Conservation (phyloP, 1,140 invertebrate species). For the Amyelois transitella region DNA sequence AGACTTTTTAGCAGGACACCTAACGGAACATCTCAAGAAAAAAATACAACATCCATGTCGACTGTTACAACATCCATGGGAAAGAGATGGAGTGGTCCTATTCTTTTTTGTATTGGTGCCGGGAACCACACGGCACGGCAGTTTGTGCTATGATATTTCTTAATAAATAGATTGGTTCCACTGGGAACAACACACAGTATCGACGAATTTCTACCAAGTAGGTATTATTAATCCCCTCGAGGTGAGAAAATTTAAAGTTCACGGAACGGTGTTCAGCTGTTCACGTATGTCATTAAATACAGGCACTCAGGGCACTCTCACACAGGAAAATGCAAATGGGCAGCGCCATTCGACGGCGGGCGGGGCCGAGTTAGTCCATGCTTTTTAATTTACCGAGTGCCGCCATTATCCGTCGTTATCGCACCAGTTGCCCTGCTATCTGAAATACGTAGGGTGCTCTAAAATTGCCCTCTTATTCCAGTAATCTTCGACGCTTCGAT, state of each 20-base stretch:
- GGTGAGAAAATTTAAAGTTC: neutral
- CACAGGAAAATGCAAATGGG: constrained; percentile 36
- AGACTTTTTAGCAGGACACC: too few relatives aligned
- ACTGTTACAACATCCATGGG: too few relatives aligned
- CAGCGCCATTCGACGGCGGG: constrained; percentile 27
- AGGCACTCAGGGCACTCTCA: constrained; percentile 15
- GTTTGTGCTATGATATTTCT: constrained; percentile 7
- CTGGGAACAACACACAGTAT: too few relatives aligned
- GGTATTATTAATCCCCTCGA: too few relatives aligned
- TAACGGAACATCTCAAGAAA: too few relatives aligned
- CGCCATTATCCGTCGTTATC: constrained; percentile 36
- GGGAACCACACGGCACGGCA: too few relatives aligned
- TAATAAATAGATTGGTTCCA: too few relatives aligned
- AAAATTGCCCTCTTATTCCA: constrained; percentile 36
- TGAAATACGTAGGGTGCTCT: constrained; percentile 33
- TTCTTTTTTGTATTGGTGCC: too few relatives aligned
- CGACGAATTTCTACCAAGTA: too few relatives aligned
- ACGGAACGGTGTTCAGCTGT: neutral
- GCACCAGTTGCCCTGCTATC: constrained; percentile 29
- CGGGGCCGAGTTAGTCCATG: constrained; percentile 25
- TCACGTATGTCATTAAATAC: constrained; percentile 7
- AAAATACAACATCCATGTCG: too few relatives aligned
- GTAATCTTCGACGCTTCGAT: constrained; percentile 23
- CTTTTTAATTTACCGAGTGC: constrained; percentile 52
- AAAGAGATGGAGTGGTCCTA: too few relatives aligned